Evolutionary conservation across 1,140 invertebrate species (phyloP), one percentile per base, ranked within the genome.

Genomic region (Chymomyza costata): DNA sequence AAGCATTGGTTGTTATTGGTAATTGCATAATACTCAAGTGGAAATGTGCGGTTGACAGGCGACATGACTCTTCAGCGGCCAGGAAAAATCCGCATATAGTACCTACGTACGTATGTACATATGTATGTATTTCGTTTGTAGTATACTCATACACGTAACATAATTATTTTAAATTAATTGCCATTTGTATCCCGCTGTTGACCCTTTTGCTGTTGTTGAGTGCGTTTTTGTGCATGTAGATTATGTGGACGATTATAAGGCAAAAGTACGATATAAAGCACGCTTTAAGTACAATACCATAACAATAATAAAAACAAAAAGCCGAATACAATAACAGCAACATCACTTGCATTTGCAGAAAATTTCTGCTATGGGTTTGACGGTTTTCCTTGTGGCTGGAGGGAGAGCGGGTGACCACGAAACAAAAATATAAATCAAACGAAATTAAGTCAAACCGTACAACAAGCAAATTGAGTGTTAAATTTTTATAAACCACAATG

Each of bases 151-250:
- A n/a, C n/a, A n/a, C 35, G 52, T 30, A 53, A 78, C 71, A 70
- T 76, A 76, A 76, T 76, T 76, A 62, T 70, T 78, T 78, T 76
- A 76, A 65, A 76, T 76, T 76, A 76, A 76, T 76, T 76, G 65
- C 65, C 44, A 70, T 59, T 70, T 66, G 65, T 63, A 53, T 65
- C n/a, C n/a, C n/a, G n/a, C n/a, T n/a, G n/a, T n/a, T n/a, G n/a
- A n/a, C n/a, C n/a, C n/a, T n/a, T n/a, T n/a, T n/a, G n/a, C n/a
- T n/a, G n/a, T n/a, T n/a, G n/a, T n/a, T n/a, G n/a, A n/a, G n/a
- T n/a, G n/a, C n/a, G n/a, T n/a, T n/a, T n/a, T n/a, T n/a, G n/a
- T n/a, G n/a, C n/a, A n/a, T n/a, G n/a, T n/a, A n/a, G n/a, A n/a
- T n/a, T n/a, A n/a, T n/a, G n/a, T n/a, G n/a, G n/a, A n/a, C n/a